Base-by-base conservation (phyloP, 2,888 invertebrate species). In the Troilus luridus region DNA sequence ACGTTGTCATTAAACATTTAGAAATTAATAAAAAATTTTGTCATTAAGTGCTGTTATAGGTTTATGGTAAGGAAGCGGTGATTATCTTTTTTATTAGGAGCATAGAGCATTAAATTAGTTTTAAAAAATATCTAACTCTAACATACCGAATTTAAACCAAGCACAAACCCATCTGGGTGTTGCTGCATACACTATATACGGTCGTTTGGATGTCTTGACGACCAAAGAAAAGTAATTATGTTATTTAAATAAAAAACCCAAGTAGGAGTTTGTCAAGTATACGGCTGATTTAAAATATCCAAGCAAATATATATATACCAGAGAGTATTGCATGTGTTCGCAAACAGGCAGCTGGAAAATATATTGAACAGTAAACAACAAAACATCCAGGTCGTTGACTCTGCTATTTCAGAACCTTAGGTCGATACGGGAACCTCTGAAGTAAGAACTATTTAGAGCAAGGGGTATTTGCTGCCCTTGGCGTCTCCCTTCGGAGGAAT, bases 351-450 rank as follows among this genome's bases (percentile, higher is more conserved):
- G 72, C 72, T 77, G 72, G 72, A 77, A 41, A 41, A 77, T 77
- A 77, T 77, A 77, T 77, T 77, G 72, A 77, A 41, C 72, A 77
- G 72, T 77, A 77, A 77, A 77, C 72, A 77, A 77, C 72, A 77
- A 77, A 77, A 41, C 72, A 77, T 77, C 72, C 72, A 77, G 72
- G 72, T 77, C 72, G 19, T 77, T 77, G 72, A 77, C 72, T 77
- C 27, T 17, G 27, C 72, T 77, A 77, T 77, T 77, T 77, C 72
- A 17, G 72, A 77, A 41, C 27, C 72, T 41, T 27, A 41, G 72
- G 72, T 77, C 72, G 72, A 77, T 77, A 77, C 6, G 27, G 27
- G 19, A 27, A 41, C 41, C 27, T 27, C 72, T 77, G 12, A 77
- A 41, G 67, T 67, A 67, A 24, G 72, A 41, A 77, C 72, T 77